phyloP scores from a whole-genome alignment of 2,797 vertebrate species.

The Acipenser transmontanus region DNA sequence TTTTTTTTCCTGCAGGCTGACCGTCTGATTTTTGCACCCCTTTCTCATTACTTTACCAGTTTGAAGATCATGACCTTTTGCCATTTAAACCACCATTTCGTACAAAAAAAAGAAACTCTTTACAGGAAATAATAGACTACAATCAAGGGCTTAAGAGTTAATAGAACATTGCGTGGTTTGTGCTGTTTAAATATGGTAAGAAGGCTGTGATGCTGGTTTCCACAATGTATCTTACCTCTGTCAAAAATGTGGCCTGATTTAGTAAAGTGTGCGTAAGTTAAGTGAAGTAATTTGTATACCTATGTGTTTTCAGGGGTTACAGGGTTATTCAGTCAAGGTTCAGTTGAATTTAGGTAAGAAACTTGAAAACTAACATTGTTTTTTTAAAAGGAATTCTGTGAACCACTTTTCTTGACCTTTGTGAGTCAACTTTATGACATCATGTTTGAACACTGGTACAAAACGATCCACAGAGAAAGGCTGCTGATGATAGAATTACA shows the following conservation, averaged over 20 bases:
- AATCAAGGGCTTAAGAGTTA: constrained; percentile 27
- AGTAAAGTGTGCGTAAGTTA: too few relatives aligned
- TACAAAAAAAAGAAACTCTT: constrained; percentile 16
- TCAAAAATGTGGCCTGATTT: too few relatives aligned
- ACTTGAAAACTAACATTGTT: too few relatives aligned
- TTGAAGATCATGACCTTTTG: constrained; percentile 4
- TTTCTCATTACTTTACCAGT: not conserved
- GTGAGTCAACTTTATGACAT: too few relatives aligned
- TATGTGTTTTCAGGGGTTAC: not conserved
- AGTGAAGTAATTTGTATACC: not conserved
- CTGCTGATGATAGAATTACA: too few relatives aligned
- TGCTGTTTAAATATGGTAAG: constrained; percentile 9
- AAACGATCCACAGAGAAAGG: too few relatives aligned
- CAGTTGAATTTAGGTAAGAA: not conserved
- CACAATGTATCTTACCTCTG: too few relatives aligned
- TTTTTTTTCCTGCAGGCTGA: not conserved
- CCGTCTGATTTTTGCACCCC: constrained; percentile 5
- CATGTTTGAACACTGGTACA: too few relatives aligned
- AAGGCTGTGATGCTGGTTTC: not conserved
- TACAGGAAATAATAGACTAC: constrained; percentile 37
- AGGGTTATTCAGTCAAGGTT: constrained; percentile 1
- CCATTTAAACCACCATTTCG: not conserved
- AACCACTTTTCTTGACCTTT: too few relatives aligned
- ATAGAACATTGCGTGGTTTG: constrained; percentile 30
- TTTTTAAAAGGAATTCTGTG: too few relatives aligned